Evolutionary conservation across 92 coral and sea anemone species (phyloP).

Genomic region (Bergia puertoricense): DNA sequence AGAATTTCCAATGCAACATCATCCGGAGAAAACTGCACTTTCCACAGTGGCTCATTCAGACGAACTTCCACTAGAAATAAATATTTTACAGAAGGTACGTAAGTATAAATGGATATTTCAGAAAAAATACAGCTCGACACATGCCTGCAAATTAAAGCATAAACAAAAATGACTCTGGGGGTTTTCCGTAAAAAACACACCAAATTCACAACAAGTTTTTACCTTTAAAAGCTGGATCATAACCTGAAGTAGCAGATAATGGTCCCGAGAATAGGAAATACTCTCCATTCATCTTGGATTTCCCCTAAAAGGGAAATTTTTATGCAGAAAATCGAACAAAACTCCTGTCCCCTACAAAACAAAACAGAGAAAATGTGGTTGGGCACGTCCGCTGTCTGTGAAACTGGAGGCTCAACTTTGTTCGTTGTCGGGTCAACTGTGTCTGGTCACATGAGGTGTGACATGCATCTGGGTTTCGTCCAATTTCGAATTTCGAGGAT

Average conservation of each 20-base stretch:
- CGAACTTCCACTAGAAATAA: conserved; percentile 81
- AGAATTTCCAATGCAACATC: conserved; percentile 94
- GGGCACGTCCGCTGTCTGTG: conserved; percentile 11
- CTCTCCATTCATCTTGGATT: conserved; percentile 63
- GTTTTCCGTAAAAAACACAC: too few species aligned
- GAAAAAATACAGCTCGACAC: neutral
- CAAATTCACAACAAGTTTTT: neutral
- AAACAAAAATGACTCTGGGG: neutral
- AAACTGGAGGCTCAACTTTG: neutral
- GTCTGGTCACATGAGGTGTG: too few species aligned
- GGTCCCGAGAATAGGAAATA: conserved; percentile 59
- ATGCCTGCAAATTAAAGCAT: neutral
- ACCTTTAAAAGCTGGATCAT: conserved; percentile 95
- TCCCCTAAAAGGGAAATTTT: neutral
- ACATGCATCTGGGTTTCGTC: too few species aligned
- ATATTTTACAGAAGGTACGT: neutral
- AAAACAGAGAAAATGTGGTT: neutral
- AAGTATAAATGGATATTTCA: neutral
- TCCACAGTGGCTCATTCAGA: conserved; percentile 95
- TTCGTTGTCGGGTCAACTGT: neutral
- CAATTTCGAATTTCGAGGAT: too few species aligned
- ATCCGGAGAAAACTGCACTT: conserved; percentile 87
- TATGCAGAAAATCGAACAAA: neutral
- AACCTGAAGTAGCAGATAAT: conserved; percentile 77
- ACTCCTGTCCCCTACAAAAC: neutral